These are phyloP conservation scores for Notechis scutatus DNA, from an alignment of 2,113 vertebrate species.

Conservation along the genomic window DNA sequence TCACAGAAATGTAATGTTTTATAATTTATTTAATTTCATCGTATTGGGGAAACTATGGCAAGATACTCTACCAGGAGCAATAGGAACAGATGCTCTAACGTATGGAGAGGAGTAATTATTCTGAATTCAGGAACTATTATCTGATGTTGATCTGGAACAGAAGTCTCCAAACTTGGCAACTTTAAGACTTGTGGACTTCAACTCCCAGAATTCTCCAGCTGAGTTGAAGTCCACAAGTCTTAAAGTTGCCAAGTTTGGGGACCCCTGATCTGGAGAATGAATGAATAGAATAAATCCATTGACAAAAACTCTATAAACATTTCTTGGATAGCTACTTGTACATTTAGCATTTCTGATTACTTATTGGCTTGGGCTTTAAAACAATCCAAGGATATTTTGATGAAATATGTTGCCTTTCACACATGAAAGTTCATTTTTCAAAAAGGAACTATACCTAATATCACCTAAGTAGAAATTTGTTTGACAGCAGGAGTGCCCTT, in stretches of 20 bases:
- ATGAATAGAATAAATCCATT: background rate
- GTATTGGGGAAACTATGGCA: background rate
- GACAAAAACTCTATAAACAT: background rate
- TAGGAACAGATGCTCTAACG: background rate
- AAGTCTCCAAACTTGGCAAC: no score
- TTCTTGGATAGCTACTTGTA: background rate
- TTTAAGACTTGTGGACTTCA: no score
- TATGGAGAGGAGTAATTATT: background rate
- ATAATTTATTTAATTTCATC: background rate
- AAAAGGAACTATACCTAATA: background rate
- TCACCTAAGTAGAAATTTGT: background rate
- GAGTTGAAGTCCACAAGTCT: no score
- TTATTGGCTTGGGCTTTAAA: background rate
- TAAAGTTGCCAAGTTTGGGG: no score
- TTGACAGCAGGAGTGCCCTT: background rate
- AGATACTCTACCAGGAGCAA: background rate
- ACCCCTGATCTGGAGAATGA: background rate
- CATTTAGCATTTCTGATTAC: background rate
- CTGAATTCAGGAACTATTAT: background rate
- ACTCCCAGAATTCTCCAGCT: no score
- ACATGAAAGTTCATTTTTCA: background rate
- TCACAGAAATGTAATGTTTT: constrained; percentile 3
- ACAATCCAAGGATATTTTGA: background rate
- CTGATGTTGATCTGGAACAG: background rate
- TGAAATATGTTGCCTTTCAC: background rate